A percentile compares a stretch with the other conserved stretches of the same genome.
Conservation (phyloP, 2,888 invertebrate species). For the Netelia fuscicornis region DNA sequence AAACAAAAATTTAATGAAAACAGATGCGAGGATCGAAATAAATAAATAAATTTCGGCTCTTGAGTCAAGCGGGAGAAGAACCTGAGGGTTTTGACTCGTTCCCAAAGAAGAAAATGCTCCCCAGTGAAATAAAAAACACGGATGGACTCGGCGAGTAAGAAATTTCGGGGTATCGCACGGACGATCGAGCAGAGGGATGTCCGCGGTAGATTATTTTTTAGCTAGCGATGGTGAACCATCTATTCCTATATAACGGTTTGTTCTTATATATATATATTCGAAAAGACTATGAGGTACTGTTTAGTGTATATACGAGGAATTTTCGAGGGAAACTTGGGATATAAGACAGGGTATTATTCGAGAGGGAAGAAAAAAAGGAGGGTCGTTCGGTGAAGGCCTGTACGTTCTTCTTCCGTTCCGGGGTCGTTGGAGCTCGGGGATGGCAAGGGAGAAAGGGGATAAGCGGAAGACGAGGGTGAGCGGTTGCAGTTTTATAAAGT, state of each 20-base stretch:
- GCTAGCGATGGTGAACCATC: background rate
- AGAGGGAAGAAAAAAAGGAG: background rate
- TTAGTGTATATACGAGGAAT: background rate
- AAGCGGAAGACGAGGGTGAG: conserved; percentile 46
- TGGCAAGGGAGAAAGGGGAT: background rate
- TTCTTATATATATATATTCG: background rate
- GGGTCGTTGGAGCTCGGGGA: background rate
- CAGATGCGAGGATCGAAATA: too few relatives aligned
- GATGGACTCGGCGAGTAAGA: background rate
- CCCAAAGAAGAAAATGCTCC: background rate
- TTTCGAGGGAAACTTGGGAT: background rate
- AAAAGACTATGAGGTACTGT: background rate
- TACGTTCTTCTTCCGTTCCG: background rate
- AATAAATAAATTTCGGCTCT: too few relatives aligned
- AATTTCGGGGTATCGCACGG: background rate
- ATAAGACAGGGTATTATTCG: background rate
- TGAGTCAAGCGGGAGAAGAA: too few relatives aligned
- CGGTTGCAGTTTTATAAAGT: conserved; percentile 62
- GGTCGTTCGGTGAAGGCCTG: background rate
- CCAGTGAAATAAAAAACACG: background rate
- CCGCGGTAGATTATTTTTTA: conserved; percentile 1
- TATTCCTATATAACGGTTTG: background rate
- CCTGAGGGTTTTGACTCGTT: too few relatives aligned
- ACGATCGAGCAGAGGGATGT: conserved; percentile 11
- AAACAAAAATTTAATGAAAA: too few relatives aligned